These are phyloP conservation scores for Meandrusa payeni DNA, from an alignment of 2,888 invertebrate species.

Conservation along the genomic window DNA sequence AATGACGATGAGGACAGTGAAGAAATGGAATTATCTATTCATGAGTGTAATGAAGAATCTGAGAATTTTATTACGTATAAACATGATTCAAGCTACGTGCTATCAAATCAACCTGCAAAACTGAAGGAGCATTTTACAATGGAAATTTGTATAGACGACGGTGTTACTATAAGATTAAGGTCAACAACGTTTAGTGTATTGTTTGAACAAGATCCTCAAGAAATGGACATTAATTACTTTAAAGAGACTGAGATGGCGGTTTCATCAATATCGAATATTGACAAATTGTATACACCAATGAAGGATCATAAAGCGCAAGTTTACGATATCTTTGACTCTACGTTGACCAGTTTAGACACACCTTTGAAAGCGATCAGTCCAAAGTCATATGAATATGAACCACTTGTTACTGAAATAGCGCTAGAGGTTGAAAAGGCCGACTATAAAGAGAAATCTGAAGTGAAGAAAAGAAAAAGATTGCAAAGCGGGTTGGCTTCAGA, in stretches of 20 bases:
- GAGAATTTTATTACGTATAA: conserved; percentile 48
- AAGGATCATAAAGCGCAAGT: conserved; percentile 58
- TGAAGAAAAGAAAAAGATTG: conserved; percentile 58
- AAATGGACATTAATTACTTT: conserved; percentile 35
- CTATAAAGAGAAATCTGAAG: conserved; percentile 38
- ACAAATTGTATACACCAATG: conserved; percentile 61
- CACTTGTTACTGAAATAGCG: conserved; percentile 52
- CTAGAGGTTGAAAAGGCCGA: conserved; percentile 44
- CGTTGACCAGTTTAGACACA: conserved; percentile 69
- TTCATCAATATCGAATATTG: conserved; percentile 52
- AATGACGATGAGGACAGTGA: conserved; percentile 45
- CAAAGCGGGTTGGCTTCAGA: conserved; percentile 45
- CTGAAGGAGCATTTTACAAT: conserved; percentile 67
- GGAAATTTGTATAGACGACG: conserved; percentile 69
- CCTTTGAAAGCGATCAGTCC: conserved; percentile 56
- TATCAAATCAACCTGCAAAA: conserved; percentile 36
- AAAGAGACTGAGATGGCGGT: conserved; percentile 64
- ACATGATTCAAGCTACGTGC: conserved; percentile 40
- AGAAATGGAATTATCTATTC: conserved; percentile 54
- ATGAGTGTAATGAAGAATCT: conserved; percentile 57
- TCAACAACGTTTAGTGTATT: conserved; percentile 49
- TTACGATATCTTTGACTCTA: conserved; percentile 70
- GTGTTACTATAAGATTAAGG: conserved; percentile 54
- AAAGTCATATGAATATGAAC: conserved; percentile 37
- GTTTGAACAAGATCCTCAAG: conserved; percentile 44